Evolutionary conservation across 2,113 vertebrate genomes (phyloP), one percentile per base, ranked within the genome.

Genomic region (Rattus norvegicus): DNA sequence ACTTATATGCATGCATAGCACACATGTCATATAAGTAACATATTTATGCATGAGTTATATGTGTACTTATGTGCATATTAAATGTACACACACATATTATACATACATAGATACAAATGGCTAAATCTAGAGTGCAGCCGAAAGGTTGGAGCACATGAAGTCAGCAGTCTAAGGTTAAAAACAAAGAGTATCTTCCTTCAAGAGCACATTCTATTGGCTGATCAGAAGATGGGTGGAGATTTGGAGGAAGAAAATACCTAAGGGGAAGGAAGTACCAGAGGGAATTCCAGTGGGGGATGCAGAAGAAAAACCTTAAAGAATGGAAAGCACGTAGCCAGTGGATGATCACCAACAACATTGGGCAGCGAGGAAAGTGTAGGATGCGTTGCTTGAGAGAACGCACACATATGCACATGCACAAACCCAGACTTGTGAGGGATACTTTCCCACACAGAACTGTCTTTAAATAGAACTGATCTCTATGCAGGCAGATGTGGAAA

Each of bases 291-390:
- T 19, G 67, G 56, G 73, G 20, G 14, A 3, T 22, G 47, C 8
- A 24, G 67, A 43, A 65, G 19, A 63, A 20, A 56, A 24, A 26
- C 0, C 7, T 19, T 39, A 39, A 19, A 7, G 9, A 87, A 22
- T 52, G 43, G 49, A 52, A 33, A 24, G 16, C 16, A 49, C 67
- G 39, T 33, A n/a, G 63, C 43, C 24, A 49, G 19, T 59, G 43
- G 39, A 47, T 0, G 1, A 2, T 19, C n/a, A 36, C 24, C 1
- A 10, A 16, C 56, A 49, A 7, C 2, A 5, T 22, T n/a, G 7
- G 63, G 52, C 7, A 43, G 6, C 52, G 77, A 26, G 13, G 67
- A 19, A 43, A 26, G 8, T 20, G 22, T 83, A 0, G 1, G 13
- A 11, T 7, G 14, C 14, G 7, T 28, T 11, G 22, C 19, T n/a